Evolutionary conservation across 2,113 vertebrate genomes (phyloP).

Genomic region (Nematolebias whitei): DNA sequence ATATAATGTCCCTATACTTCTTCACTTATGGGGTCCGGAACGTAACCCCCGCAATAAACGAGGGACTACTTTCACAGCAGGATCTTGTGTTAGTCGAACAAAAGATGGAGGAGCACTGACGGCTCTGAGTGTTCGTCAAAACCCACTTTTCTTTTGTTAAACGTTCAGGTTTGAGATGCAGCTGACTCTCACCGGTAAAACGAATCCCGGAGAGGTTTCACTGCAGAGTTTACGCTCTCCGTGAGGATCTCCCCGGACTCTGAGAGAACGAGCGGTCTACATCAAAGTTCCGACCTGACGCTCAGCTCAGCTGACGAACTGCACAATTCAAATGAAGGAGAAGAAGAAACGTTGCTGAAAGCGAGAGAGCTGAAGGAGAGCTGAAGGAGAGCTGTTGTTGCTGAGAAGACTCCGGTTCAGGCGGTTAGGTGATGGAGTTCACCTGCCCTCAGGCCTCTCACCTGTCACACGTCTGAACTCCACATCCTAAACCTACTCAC

Average conservation of each 20-base stretch:
- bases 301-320: background rate
- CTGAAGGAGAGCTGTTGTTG: background rate
- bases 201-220: background rate
- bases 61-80: too few species aligned
- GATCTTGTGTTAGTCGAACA: too few species aligned
- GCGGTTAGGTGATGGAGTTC: slow-evolving; percentile 28
- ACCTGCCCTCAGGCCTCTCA: slow-evolving; percentile 59
- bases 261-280: too few species aligned
- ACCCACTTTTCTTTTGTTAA: too few species aligned
- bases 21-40: too few species aligned
- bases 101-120: too few species aligned
- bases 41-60: too few species aligned
- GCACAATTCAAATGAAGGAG: background rate
- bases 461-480: slow-evolving; percentile 54
- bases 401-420: slow-evolving; percentile 33
- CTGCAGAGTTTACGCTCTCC: slow-evolving; percentile 1
- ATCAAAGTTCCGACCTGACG: background rate
- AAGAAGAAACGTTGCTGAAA: background rate
- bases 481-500: slow-evolving; percentile 43
- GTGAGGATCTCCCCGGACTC: background rate
- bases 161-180: too few species aligned
- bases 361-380: background rate
- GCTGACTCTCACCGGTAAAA: background rate
- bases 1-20: too few species aligned
- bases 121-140: too few species aligned